Conservation (phyloP, 2,113 vertebrate species). For the Gymnobelideus leadbeateri region DNA sequence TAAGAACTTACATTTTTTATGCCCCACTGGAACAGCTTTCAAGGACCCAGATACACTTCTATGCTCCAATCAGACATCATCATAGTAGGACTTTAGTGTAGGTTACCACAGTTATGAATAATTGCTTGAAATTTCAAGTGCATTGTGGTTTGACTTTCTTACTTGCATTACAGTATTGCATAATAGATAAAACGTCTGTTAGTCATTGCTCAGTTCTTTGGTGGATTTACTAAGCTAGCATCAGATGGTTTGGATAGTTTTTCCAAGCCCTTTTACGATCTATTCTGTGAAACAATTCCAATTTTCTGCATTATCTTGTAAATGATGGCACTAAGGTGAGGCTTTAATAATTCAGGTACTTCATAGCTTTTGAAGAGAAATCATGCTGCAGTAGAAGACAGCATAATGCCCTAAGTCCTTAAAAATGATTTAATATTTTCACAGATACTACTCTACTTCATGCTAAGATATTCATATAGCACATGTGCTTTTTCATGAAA, state of each 20-base stretch:
- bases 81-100: not conserved
- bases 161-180: not conserved
- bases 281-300: conserved; percentile 62
- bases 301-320: conserved; percentile 57
- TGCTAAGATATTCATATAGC: not conserved
- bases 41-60: not conserved
- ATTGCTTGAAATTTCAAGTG: conserved; percentile 51
- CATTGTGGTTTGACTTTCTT: conserved; percentile 20
- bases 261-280: conserved; percentile 44
- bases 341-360: conserved; percentile 55
- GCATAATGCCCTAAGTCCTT: conserved; percentile 23
- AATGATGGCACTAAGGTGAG: conserved; percentile 52
- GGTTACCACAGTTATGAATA: not conserved
- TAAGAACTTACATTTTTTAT: not conserved
- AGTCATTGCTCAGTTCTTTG: not conserved
- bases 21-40: not conserved
- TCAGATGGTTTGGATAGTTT: conserved; percentile 36
- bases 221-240: conserved; percentile 20
- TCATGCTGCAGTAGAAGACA: not conserved
- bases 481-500: conserved; percentile 4
- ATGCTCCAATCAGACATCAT: not conserved
- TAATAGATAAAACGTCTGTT: not conserved
- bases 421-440: conserved; percentile 68
- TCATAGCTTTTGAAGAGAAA: conserved; percentile 52
- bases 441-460: conserved; percentile 44